Base-by-base conservation (phyloP, 2,113 vertebrate genomes). In the Zapornia atra region DNA sequence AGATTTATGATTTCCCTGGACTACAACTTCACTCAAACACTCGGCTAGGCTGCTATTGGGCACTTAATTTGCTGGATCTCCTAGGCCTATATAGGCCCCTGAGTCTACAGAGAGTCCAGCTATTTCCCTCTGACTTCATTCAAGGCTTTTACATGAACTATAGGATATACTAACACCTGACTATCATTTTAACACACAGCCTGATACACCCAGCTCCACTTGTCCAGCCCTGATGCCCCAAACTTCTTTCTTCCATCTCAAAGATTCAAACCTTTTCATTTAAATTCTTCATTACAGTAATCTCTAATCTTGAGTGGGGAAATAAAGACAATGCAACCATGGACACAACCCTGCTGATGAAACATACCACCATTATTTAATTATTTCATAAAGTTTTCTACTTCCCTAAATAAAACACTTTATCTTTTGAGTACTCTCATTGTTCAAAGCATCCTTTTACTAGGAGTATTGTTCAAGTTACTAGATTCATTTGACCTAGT, bases 1-100 rank as follows among this genome's bases (percentile, higher is more conserved):
- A 56, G 5, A 40, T 13, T 26, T 18, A 16, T 0, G 0, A 28
- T 38, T 53, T 46, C 20, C 16, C 5, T 18, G 5, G 19, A 15
- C 33, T 70, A 51, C 57, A 38, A 3, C 25, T 46, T 63, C 38
- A 12, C 36, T 8, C 24, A 19, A 42, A 11, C 9, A 6, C 57
- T 53, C 15, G 11, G 12, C 31, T 15, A 28, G 42, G 50, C 19
- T 60, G 20, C 40, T 40, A 1, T 6, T 24, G 18, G 16, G 24
- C 31, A 65, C 53, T 46, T 59, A 22, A 38, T 34, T 13, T 65
- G 28, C 57, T 38, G 24, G 13, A 31, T 53, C 11, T 22, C 9
- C 15, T 44, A 8, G 7, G 28, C 8, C 38, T 8, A 9, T 10
- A 21, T 10, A 25, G 22, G 12, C 7, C 46, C 25, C 12, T 4